Evolutionary conservation across 2,113 vertebrate species (phyloP).

Genomic region (Sporophila hypoxantha): DNA sequence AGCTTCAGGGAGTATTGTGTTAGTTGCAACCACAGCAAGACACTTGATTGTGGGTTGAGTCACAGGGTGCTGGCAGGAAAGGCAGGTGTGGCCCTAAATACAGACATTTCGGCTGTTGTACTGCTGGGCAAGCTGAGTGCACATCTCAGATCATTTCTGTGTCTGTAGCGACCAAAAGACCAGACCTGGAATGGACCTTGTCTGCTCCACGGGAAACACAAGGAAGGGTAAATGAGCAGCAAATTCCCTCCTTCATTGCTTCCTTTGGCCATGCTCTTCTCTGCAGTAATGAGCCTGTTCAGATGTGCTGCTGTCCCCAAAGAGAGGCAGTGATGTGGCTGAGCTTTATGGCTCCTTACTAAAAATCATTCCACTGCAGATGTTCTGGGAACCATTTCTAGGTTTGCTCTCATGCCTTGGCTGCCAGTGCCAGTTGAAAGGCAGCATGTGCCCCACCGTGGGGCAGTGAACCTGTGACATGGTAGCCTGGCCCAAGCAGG

Average conservation of each 20-base stretch:
- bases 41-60: accelerated
- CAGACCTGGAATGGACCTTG: background rate
- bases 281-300: background rate
- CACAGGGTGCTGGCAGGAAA: background rate
- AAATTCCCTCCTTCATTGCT: background rate
- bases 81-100: accelerated
- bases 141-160: background rate
- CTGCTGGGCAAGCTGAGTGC: background rate
- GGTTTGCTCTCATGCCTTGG: background rate
- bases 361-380: background rate
- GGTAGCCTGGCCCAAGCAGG: background rate
- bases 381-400: background rate
- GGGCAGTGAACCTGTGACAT: background rate
- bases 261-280: background rate
- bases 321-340: background rate
- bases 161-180: background rate
- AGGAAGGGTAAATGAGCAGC: conserved; percentile 35
- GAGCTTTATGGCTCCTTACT: background rate
- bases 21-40: accelerated
- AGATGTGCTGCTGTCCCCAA: background rate
- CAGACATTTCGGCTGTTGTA: background rate
- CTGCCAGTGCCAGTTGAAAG: background rate
- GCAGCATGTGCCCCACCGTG: accelerated
- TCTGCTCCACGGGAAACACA: background rate
- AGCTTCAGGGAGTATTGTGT: background rate